Evolutionary conservation across 2,888 invertebrate genomes (phyloP).

Genomic region (Elegia similella): DNA sequence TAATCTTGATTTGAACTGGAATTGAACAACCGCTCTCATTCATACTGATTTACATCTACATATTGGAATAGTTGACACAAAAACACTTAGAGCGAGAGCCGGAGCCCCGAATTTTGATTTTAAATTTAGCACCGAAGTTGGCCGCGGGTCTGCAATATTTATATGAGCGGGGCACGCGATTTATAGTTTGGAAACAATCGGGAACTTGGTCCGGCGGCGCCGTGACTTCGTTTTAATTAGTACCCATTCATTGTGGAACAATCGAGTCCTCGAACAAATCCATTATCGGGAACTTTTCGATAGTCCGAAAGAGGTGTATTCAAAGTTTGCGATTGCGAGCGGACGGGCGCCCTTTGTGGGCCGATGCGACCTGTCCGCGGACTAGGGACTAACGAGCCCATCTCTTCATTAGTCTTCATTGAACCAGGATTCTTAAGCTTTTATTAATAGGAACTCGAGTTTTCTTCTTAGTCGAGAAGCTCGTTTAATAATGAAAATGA

Average conservation of each 20-base stretch:
- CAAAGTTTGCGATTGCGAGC: constrained; percentile 67
- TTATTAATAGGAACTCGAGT: constrained; percentile 18
- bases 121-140: constrained; percentile 75
- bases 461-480: constrained; percentile 23
- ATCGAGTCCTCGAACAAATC: constrained; percentile 77
- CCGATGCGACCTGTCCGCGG: constrained; percentile 39
- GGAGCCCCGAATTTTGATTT: constrained; percentile 61
- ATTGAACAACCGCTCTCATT: constrained; percentile 44
- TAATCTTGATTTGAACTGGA: constrained; percentile 54
- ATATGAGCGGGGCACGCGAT: constrained; percentile 70
- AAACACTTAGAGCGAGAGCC: constrained; percentile 39
- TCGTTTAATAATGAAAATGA: neutral
- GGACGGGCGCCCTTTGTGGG: constrained; percentile 56
- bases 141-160: constrained; percentile 65
- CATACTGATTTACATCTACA: constrained; percentile 46
- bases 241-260: constrained; percentile 80
- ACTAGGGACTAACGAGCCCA: constrained; percentile 19
- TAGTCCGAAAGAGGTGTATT: constrained; percentile 77
- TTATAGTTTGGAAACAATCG: constrained; percentile 76
- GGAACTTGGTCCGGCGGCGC: constrained; percentile 71
- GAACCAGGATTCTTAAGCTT: constrained; percentile 20
- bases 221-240: constrained; percentile 82
- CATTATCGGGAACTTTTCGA: constrained; percentile 80
- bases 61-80: constrained; percentile 31
- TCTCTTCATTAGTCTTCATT: constrained; percentile 32